Conservation (phyloP, 2,113 vertebrate genomes). For the Malurus alboscapulatus region DNA sequence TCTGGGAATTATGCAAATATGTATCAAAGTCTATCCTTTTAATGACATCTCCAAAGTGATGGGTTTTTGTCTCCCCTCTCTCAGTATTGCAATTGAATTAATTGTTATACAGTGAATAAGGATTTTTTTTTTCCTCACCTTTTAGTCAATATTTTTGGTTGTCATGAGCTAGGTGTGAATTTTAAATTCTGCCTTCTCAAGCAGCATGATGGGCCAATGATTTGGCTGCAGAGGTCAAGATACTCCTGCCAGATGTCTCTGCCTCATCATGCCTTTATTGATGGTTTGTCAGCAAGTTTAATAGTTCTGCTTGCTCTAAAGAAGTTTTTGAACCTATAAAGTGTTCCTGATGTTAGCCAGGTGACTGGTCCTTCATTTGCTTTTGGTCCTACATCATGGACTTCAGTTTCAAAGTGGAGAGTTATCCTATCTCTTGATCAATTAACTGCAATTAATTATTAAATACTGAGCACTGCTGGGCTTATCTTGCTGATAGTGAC, state of each 20-base stretch:
- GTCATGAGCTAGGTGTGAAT: neutral
- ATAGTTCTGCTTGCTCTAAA: neutral
- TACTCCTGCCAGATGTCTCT: neutral
- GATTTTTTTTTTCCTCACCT: too few relatives aligned
- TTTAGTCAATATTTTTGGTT: neutral
- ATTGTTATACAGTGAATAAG: neutral
- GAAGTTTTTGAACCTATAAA: neutral
- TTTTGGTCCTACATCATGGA: neutral
- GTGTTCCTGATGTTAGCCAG: neutral
- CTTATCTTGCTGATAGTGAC: neutral
- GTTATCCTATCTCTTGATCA: neutral
- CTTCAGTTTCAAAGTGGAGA: neutral
- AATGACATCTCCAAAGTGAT: neutral
- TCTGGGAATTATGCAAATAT: neutral
- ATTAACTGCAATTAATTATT: neutral
- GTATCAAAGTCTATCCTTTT: neutral
- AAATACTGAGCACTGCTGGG: neutral
- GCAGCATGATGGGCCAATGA: neutral
- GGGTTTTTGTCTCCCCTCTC: neutral
- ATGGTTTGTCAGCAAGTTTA: neutral
- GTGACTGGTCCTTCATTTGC: neutral
- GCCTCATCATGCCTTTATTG: neutral
- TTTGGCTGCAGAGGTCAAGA: neutral
- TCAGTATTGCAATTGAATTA: neutral
- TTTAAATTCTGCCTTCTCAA: neutral